Evolutionary conservation across 1,140 invertebrate genomes (phyloP).

Genomic region (Wiebesia pumilae): DNA sequence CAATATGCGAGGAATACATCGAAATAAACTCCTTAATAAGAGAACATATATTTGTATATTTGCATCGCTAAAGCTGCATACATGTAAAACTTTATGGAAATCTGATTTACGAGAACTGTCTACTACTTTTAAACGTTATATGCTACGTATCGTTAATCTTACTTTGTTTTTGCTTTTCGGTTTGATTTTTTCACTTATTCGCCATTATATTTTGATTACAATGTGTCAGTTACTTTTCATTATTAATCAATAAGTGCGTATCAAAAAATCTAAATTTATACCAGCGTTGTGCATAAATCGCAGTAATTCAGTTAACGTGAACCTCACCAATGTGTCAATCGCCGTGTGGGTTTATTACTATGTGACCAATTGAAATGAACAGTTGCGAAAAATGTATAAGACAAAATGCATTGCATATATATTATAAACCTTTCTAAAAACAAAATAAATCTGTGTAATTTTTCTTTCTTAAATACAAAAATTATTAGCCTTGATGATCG

Average conservation of each 20-base stretch:
- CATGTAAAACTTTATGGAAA: no score
- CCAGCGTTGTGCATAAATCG: conserved; percentile 5
- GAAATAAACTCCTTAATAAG: no score
- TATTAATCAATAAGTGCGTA: not conserved
- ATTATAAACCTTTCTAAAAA: conserved; percentile 54
- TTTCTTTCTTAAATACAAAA: not conserved
- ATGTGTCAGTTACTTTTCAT: not conserved
- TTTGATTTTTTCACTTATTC: not conserved
- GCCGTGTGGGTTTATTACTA: conserved; percentile 14
- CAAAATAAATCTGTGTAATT: conserved; percentile 7
- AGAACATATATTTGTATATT: no score
- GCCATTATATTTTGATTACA: not conserved
- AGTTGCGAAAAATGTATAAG: conserved; percentile 49
- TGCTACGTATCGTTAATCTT: no score
- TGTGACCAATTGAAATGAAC: conserved; percentile 36
- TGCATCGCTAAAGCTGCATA: no score
- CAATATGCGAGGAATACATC: not conserved
- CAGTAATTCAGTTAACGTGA: not conserved
- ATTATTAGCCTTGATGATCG: no score
- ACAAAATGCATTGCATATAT: conserved; percentile 45
- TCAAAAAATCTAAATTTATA: not conserved
- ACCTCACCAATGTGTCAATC: conserved; percentile 1
- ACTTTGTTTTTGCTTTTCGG: not conserved
- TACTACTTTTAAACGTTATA: no score
- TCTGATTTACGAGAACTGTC: no score